Conservation (phyloP, 92 coral and sea anemone species). For the Palythoa grandiflora region DNA sequence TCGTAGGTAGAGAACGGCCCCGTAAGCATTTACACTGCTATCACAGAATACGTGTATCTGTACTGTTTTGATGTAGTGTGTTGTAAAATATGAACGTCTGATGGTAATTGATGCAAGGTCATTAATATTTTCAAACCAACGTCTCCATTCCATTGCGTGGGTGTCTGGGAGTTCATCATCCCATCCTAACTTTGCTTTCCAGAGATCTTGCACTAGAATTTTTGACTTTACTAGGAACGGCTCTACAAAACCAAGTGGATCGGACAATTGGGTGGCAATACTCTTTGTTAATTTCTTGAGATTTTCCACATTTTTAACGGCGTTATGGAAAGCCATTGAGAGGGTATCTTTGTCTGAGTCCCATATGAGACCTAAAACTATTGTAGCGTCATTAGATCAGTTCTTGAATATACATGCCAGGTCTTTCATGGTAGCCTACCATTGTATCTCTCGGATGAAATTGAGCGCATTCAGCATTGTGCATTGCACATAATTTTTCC, state of each 20-base stretch:
- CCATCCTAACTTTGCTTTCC: slow-evolving; percentile 25
- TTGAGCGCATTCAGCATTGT: too few species aligned
- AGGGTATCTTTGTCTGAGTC: slow-evolving; percentile 37
- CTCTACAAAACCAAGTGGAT: slow-evolving; percentile 13
- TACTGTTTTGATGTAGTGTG: slow-evolving; percentile 20
- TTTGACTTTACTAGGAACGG: slow-evolving; percentile 7
- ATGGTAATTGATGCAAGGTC: slow-evolving; percentile 17
- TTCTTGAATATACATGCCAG: too few species aligned
- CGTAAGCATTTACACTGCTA: slow-evolving; percentile 26
- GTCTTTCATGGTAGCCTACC: too few species aligned
- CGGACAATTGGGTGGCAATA: slow-evolving; percentile 1
- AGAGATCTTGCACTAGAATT: slow-evolving; percentile 20
- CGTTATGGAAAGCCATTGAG: slow-evolving; percentile 33
- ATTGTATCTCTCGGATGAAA: too few species aligned
- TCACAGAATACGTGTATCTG: slow-evolving; percentile 42
- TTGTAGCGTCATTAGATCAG: too few species aligned
- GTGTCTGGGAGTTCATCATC: slow-evolving; percentile 21
- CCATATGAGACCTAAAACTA: slow-evolving; percentile 13
- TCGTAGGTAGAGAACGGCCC: not conserved
- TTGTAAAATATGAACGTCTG: slow-evolving; percentile 22
- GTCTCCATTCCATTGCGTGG: slow-evolving; percentile 12
- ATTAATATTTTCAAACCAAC: slow-evolving; percentile 9
- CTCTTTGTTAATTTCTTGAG: slow-evolving; percentile 33
- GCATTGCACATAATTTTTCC: too few species aligned
- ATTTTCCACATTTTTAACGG: slow-evolving; percentile 11